Conservation (phyloP, 2,113 vertebrate genomes). For the Phocoena sinus region DNA sequence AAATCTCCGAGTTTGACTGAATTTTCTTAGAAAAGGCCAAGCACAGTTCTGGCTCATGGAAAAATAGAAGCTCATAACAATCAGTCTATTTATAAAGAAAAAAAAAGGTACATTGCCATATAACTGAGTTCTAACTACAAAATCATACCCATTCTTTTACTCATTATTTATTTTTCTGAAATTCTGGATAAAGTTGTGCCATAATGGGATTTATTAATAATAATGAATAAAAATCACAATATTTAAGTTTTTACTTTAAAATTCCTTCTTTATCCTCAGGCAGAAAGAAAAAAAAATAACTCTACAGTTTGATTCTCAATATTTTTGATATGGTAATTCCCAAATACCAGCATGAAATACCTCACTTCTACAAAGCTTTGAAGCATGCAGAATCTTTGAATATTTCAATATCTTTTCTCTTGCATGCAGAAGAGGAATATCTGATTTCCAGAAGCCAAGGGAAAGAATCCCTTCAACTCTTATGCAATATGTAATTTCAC, state of each 20-base stretch:
- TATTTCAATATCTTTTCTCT: background rate
- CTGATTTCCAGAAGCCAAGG: background rate
- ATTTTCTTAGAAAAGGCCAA: background rate
- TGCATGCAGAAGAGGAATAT: background rate
- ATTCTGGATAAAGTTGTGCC: background rate
- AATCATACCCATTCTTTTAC: background rate
- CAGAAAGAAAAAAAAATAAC: background rate
- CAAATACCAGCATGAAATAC: background rate
- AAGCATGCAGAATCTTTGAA: background rate
- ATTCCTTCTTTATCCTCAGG: background rate
- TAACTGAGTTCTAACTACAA: background rate
- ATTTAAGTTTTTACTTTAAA: background rate
- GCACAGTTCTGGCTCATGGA: background rate
- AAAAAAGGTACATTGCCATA: accelerated
- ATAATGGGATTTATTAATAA: background rate
- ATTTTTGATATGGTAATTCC: constrained; percentile 1
- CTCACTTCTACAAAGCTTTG: background rate
- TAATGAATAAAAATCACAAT: background rate
- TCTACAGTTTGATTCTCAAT: background rate
- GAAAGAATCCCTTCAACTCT: background rate
- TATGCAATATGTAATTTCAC: background rate
- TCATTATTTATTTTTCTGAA: background rate
- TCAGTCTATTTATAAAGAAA: background rate
- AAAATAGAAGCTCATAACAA: background rate
- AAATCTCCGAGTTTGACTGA: background rate